These are phyloP conservation scores for Mola mola DNA, from an alignment of 2,113 vertebrate genomes.

Conservation along the genomic window DNA sequence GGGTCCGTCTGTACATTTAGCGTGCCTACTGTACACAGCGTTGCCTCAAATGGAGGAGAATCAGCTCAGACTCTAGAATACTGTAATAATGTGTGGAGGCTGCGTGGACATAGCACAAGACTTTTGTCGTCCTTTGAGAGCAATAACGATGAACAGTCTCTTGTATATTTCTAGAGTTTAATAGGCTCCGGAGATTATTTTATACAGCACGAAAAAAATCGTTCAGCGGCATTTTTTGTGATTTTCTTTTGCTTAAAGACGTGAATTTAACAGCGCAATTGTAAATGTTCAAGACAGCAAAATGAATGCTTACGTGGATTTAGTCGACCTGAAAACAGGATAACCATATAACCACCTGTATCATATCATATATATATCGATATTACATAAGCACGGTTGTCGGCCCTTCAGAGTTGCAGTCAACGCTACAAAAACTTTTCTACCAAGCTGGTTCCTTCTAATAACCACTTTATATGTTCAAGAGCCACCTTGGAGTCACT, in stretches of 20 bases:
- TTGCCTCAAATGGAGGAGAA: not conserved
- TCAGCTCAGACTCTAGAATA: not conserved
- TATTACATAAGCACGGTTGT: no score
- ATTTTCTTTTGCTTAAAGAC: no score
- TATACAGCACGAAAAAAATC: constrained; percentile 13
- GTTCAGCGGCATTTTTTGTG: no score
- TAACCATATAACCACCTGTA: no score
- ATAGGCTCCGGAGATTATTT: constrained; percentile 3
- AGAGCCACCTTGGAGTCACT: no score
- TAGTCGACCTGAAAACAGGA: constrained; percentile 6
- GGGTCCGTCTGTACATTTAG: constrained; percentile 44
- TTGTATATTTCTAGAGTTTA: constrained; percentile 23
- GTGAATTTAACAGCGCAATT: not conserved
- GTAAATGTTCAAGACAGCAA: constrained; percentile 4
- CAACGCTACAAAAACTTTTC: no score
- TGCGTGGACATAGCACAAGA: constrained; percentile 41
- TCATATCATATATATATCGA: no score
- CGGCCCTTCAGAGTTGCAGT: no score
- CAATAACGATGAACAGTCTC: constrained; percentile 71
- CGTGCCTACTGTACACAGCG: constrained; percentile 52
- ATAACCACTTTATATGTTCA: no score
- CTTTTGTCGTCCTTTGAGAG: constrained; percentile 55
- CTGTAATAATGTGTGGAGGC: constrained; percentile 1
- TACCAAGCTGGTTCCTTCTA: no score
- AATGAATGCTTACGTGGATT: not conserved